Evolutionary conservation across 2,113 vertebrate genomes (phyloP).

Genomic region (Mustelus asterias): DNA sequence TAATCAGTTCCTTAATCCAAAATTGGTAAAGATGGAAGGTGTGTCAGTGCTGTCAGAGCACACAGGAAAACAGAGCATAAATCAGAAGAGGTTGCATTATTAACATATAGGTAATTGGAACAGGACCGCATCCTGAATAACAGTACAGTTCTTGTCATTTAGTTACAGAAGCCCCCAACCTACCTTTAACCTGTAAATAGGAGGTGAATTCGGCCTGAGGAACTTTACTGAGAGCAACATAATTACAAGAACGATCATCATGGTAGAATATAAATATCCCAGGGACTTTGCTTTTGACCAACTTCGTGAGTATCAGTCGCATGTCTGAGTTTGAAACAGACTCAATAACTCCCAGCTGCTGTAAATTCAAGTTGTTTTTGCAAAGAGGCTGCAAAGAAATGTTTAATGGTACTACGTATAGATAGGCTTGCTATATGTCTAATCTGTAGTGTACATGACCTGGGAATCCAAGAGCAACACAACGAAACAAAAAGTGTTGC

Average conservation of each 20-base stretch:
- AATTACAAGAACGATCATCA: neutral
- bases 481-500: no score
- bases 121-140: neutral
- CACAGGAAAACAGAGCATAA: neutral
- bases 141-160: neutral
- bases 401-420: neutral
- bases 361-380: neutral
- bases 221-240: neutral
- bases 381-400: neutral
- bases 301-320: neutral
- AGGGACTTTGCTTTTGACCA: neutral
- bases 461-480: neutral
- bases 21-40: neutral
- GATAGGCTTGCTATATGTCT: neutral
- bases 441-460: neutral
- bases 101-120: neutral
- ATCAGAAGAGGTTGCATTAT: neutral
- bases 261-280: neutral
- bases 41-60: neutral
- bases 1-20: neutral
- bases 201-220: neutral
- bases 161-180: neutral
- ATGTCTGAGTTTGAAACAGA: slow-evolving; percentile 5
- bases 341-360: neutral
- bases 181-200: neutral